These are phyloP conservation scores for Polyodon spathula DNA, from an alignment of 2,113 vertebrate genomes.

Conservation along the genomic window DNA sequence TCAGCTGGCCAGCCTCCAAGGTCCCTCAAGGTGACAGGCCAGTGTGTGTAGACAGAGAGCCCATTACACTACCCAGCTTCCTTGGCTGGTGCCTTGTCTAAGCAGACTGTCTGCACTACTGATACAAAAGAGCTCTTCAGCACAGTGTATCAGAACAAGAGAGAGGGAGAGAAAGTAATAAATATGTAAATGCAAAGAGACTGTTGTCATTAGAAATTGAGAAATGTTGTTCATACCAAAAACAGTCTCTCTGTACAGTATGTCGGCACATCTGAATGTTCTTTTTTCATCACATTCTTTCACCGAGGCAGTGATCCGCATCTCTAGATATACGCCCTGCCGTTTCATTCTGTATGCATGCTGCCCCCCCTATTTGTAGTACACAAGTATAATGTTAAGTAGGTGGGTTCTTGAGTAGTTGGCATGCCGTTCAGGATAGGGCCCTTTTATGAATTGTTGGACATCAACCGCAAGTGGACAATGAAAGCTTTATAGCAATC, in stretches of 20 bases:
- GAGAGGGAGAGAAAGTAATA: not conserved
- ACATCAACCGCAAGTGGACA: slow-evolving; percentile 43
- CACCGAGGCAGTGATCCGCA: slow-evolving; percentile 7
- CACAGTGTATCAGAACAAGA: not conserved
- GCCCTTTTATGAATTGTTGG: slow-evolving; percentile 62
- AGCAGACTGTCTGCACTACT: not conserved
- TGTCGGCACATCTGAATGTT: too few species aligned
- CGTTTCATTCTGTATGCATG: slow-evolving; percentile 25
- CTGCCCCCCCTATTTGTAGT: slow-evolving; percentile 38
- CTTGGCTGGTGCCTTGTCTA: not conserved
- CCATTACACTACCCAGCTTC: not conserved
- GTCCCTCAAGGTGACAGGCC: slow-evolving; percentile 3
- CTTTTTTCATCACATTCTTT: slow-evolving; percentile 12
- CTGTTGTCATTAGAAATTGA: not conserved
- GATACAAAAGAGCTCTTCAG: slow-evolving; percentile 7
- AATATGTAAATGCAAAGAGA: not conserved
- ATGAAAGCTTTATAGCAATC: slow-evolving; percentile 58
- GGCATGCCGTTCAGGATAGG: slow-evolving; percentile 48
- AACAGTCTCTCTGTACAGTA: not conserved
- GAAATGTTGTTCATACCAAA: not conserved
- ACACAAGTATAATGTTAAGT: slow-evolving; percentile 46
- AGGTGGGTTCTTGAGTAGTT: slow-evolving; percentile 50
- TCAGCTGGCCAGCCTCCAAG: too few species aligned
- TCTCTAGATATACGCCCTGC: not conserved
- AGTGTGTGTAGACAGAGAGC: not conserved